Evolutionary conservation across 2,888 invertebrate genomes (phyloP), one percentile per base, ranked within the genome.

Genomic region (Xestia ashworthii): DNA sequence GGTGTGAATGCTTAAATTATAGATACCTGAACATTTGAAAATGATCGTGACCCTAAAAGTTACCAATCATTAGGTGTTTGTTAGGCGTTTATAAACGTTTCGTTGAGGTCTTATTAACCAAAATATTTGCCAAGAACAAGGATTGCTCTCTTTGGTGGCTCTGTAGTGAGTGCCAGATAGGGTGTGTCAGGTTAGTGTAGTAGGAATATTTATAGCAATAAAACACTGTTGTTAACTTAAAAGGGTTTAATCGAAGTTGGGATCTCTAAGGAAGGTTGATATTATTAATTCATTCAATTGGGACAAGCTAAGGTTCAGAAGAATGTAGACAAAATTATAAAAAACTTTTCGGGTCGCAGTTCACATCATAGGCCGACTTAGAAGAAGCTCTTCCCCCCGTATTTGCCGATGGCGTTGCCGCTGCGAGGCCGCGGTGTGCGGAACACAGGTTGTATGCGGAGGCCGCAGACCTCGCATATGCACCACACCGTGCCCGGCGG

Each of bases 221-320:
- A 80, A 80, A 78, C 80, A 48, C 16, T 11, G 9, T 32, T 32
- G 1, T n/a, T 46, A 78, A 78, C 80, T 16, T 41, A 80, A 48
- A 77, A 46, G n/a, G 80, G 62, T 80, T 73, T 78, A 72, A 78
- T 80, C 22, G 80, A 80, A 80, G 77, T 71, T 25, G n/a, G 72
- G 80, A 71, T 71, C 16, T 50, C 72, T 80, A 80, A 53, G 77
- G 84, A n/a, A 66, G 84, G 84, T 66, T 83, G 72, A 81, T 55
- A 83, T 32, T 46, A 66, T 65, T 58, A 44, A 74, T 82, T 84
- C 53, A 58, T 84, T 82, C n/a, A 73, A 62, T 62, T 71, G 41
- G 84, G 72, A 80, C 65, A 65, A 66, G 46, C 81, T 79, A 83
- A 48, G 84, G 72, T 22, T 53, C 0, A 50, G 72, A 83, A 83